Conservation (phyloP, 2,888 invertebrate genomes). For the Drosophila emarginata region DNA sequence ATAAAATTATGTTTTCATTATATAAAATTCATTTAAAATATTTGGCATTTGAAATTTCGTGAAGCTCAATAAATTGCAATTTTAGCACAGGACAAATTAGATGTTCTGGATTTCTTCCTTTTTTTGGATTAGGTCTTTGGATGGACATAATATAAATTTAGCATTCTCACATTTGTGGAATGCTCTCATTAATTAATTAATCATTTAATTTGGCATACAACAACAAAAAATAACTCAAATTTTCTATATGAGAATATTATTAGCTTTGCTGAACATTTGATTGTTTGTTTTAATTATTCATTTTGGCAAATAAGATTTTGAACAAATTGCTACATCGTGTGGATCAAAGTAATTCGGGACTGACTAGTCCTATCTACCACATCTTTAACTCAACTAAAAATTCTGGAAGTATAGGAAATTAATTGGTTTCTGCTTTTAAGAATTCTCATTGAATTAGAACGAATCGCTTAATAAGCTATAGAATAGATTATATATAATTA, state of each 20-base stretch:
- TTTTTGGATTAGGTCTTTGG: constrained; percentile 61
- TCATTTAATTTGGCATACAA: constrained; percentile 38
- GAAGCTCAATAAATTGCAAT: constrained; percentile 66
- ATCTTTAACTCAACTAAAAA: background rate
- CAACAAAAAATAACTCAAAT: constrained; percentile 37
- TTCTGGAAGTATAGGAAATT: background rate
- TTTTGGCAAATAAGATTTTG: constrained; percentile 55
- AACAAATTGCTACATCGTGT: background rate
- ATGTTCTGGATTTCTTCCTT: constrained; percentile 13
- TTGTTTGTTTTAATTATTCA: constrained; percentile 34
- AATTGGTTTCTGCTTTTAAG: background rate
- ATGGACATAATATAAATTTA: constrained; percentile 54
- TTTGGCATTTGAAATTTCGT: constrained; percentile 71
- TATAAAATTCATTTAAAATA: constrained; percentile 65
- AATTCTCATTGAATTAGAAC: no score
- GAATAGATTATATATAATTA: no score
- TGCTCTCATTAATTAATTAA: constrained; percentile 42
- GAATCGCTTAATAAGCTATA: no score
- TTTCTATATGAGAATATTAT: constrained; percentile 26
- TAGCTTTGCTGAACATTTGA: constrained; percentile 35
- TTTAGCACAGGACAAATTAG: constrained; percentile 4
- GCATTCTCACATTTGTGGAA: constrained; percentile 57
- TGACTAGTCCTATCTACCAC: background rate
- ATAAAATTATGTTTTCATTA: constrained; percentile 41
- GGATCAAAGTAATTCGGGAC: background rate